These are phyloP conservation scores for Seira sanloemensis DNA, from an alignment of 2,888 invertebrate genomes.

Conservation along the genomic window DNA sequence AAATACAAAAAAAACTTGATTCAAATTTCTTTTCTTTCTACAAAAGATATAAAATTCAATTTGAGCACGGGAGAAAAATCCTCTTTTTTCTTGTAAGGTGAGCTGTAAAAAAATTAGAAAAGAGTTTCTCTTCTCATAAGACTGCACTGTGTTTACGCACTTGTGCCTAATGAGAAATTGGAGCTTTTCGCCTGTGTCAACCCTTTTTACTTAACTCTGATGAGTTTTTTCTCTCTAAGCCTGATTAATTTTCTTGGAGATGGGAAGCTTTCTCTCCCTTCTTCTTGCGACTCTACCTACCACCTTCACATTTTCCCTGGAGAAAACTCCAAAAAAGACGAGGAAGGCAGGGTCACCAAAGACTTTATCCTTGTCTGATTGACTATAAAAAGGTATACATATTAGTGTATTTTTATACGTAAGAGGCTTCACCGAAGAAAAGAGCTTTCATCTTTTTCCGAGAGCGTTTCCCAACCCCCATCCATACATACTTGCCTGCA, in stretches of 20 bases:
- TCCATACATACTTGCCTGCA: too few species aligned
- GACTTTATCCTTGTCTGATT: neutral
- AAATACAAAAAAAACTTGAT: neutral
- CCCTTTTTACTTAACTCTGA: conserved; percentile 48
- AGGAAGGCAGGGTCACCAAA: neutral
- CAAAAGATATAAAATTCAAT: conserved; percentile 17
- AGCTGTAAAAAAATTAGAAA: neutral
- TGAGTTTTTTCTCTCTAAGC: conserved; percentile 52
- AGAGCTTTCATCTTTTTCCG: neutral
- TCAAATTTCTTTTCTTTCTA: neutral
- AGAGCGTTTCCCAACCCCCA: too few species aligned
- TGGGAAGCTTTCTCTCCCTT: neutral
- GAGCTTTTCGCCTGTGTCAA: conserved; percentile 11
- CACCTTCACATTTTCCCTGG: neutral
- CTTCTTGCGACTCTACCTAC: neutral
- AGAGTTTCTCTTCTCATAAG: too few species aligned
- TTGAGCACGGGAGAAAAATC: neutral
- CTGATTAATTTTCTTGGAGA: conserved; percentile 49
- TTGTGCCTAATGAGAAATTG: conserved; percentile 8
- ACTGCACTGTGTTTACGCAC: neutral
- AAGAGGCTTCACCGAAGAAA: too few species aligned
- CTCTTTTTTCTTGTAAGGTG: neutral
- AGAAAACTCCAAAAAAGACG: neutral
- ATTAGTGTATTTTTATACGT: too few species aligned
- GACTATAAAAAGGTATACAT: too few species aligned